These are phyloP conservation scores for Calephelis perditalis DNA, from an alignment of 2,888 invertebrate genomes.

Conservation along the genomic window DNA sequence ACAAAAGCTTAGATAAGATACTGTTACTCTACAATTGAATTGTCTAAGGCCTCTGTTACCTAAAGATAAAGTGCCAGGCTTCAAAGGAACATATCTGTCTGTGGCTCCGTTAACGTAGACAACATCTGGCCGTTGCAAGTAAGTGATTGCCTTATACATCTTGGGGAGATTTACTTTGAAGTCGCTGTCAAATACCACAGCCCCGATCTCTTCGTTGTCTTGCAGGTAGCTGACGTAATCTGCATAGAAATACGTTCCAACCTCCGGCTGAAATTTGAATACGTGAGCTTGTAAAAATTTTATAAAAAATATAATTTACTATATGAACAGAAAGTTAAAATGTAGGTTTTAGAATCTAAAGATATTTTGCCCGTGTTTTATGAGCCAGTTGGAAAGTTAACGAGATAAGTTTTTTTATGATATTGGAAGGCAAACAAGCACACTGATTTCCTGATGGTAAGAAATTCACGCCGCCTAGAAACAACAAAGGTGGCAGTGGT, in stretches of 20 bases:
- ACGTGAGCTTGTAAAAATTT: background rate
- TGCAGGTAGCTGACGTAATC: constrained; percentile 46
- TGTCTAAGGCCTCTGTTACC: constrained; percentile 41
- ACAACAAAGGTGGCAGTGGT: no score
- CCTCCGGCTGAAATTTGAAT: constrained; percentile 45
- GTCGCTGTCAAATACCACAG: constrained; percentile 77
- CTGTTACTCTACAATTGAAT: background rate
- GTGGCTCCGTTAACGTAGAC: constrained; percentile 69
- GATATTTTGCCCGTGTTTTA: no score
- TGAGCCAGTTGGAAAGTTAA: no score
- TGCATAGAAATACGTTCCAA: constrained; percentile 39
- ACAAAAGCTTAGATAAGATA: background rate
- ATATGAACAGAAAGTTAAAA: no score
- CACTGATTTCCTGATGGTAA: no score
- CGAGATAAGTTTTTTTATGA: no score
- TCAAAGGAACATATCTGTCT: constrained; percentile 56
- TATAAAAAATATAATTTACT: no score
- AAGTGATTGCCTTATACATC: constrained; percentile 65
- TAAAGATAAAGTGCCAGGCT: constrained; percentile 44
- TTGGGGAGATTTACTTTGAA: constrained; percentile 67
- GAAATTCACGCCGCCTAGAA: no score
- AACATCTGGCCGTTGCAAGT: constrained; percentile 68
- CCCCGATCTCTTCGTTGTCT: constrained; percentile 70
- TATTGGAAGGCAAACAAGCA: no score
- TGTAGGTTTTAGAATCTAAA: no score